A percentile compares a stretch with the other conserved stretches of the same genome.
Conservation (phyloP, 2,888 invertebrate genomes). For the Phyllotreta cruciferae region DNA sequence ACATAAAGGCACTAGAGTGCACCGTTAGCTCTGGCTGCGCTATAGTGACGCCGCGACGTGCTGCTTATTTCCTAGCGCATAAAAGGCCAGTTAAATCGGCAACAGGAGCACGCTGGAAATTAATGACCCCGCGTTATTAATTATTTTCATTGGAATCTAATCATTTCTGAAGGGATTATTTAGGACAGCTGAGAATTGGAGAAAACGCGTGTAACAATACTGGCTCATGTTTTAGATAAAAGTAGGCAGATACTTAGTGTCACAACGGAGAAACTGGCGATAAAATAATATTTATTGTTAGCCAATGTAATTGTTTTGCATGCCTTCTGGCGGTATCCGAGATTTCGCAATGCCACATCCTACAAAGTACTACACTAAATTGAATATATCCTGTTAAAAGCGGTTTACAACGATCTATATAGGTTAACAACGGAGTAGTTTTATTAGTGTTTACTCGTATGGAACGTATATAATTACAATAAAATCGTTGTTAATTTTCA, state of each 20-base stretch:
- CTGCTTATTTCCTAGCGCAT: constrained; percentile 7
- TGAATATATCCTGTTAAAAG: constrained; percentile 12
- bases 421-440: constrained; percentile 5
- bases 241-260: constrained; percentile 21
- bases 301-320: constrained; percentile 16
- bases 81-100: constrained; percentile 1
- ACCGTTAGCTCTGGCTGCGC: constrained; percentile 20
- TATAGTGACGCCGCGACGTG: constrained; percentile 19
- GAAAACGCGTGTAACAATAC: too few species aligned
- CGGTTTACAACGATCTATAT: constrained; percentile 11
- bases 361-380: constrained; percentile 14
- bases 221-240: background rate
- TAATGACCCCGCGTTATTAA: too few species aligned
- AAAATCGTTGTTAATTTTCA: background rate
- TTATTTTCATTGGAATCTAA: too few species aligned
- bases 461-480: background rate
- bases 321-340: constrained; percentile 10
- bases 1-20: constrained; percentile 20
- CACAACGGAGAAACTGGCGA: constrained; percentile 16
- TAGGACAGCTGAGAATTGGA: too few species aligned
- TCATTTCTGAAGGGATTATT: too few species aligned
- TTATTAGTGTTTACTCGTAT: constrained; percentile 1
- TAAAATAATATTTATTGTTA: constrained; percentile 20
- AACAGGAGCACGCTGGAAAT: background rate
- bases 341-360: constrained; percentile 16